Evolutionary conservation across 2,113 vertebrate genomes (phyloP).

Genomic region (Hyaena hyaena): DNA sequence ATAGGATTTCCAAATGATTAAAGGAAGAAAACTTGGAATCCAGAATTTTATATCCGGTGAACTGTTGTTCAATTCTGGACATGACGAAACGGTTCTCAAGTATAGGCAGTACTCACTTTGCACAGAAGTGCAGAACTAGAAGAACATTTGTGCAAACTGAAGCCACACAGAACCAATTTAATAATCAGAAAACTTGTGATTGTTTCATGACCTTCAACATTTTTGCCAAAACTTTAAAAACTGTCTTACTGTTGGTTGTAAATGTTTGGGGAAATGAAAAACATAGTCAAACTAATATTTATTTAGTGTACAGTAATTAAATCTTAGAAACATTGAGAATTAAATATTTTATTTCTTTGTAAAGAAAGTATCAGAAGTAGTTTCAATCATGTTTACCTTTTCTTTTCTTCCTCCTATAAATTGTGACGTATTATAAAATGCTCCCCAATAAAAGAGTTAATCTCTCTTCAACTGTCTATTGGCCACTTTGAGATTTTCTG

Average conservation of each 20-base stretch:
- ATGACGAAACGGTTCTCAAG: background rate
- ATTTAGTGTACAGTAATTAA: background rate
- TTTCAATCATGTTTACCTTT: background rate
- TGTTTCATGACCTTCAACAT: background rate
- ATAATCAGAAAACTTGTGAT: background rate
- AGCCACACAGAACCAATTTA: background rate
- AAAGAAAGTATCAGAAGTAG: background rate
- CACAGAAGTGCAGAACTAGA: background rate
- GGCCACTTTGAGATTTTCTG: background rate
- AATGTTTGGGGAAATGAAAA: background rate
- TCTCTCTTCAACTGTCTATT: background rate
- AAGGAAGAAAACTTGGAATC: background rate
- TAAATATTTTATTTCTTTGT: background rate
- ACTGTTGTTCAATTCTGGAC: background rate
- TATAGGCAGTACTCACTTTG: background rate
- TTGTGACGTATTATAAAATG: background rate
- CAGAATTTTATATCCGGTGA: background rate
- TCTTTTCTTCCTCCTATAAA: background rate
- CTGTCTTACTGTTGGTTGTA: background rate
- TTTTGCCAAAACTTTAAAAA: background rate
- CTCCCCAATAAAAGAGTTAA: background rate
- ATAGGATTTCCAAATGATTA: background rate
- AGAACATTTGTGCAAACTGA: background rate
- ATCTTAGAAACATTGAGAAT: conserved; percentile 3
- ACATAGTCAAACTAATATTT: background rate